Conservation (phyloP, 2,888 invertebrate genomes). For the Chymomyza fuscimana region DNA sequence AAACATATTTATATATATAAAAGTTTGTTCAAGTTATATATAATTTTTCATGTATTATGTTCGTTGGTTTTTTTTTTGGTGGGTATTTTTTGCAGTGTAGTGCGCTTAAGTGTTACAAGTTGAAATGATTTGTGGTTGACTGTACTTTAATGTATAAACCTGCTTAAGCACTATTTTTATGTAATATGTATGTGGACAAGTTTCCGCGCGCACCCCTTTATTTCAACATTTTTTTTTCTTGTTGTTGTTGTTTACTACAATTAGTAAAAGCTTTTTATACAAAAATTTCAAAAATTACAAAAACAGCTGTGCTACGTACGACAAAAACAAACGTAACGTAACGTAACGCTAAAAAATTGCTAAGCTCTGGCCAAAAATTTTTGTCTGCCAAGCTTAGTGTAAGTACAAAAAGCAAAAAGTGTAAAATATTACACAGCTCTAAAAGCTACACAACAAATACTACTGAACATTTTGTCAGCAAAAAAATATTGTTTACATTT, state of each 20-base stretch:
- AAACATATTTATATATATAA: constrained; percentile 1
- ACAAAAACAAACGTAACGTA: constrained; percentile 1
- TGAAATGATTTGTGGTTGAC: neutral
- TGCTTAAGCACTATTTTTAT: neutral
- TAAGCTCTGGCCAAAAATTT: constrained; percentile 1
- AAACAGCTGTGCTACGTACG: constrained; percentile 48
- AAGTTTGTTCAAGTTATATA: neutral
- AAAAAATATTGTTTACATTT: neutral
- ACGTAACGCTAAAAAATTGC: neutral
- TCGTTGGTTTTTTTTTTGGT: constrained; percentile 29
- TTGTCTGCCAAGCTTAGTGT: constrained; percentile 28
- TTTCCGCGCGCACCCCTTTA: neutral
- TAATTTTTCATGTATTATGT: neutral
- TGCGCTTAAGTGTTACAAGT: constrained; percentile 12
- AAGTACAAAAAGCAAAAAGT: constrained; percentile 69
- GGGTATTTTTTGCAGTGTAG: constrained; percentile 27
- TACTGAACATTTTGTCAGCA: constrained; percentile 3
- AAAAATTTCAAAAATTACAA: constrained; percentile 30
- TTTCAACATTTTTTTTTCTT: neutral
- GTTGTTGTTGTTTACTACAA: constrained; percentile 11
- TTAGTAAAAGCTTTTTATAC: constrained; percentile 4
- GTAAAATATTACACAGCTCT: constrained; percentile 3
- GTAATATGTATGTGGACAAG: constrained; percentile 9
- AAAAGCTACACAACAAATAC: constrained; percentile 41
- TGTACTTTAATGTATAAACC: neutral